Base-by-base conservation (phyloP, 2,113 vertebrate species). In the Meleagris gallopavo region DNA sequence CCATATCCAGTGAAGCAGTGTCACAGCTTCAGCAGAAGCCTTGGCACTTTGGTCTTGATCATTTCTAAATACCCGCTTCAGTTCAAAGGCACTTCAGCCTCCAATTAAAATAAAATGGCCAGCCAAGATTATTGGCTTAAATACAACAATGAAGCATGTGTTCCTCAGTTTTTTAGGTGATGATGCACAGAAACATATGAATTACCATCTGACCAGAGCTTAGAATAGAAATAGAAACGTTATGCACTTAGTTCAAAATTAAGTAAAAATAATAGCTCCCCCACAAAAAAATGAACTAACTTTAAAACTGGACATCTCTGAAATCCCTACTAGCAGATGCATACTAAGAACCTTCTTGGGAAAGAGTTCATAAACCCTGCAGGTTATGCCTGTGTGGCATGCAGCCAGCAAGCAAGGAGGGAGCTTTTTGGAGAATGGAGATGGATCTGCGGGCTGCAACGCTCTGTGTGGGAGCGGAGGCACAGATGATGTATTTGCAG, bases 401-500 rank as follows among this genome's bases (percentile, higher is more conserved):
- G 14, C 3, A 3, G 58, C 21, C 17, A 76, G 14, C 19, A 86
- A 95, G 86, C 15, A 58, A 77, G n/a, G 32, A 16, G 52, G 45
- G 30, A 86, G 34, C 1, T 52, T 91, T 90, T 52, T 2, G 0
- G 61, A 86, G 8, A 21, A 69, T 58, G 85, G 24, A 70, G 34
- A 40, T 91, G 43, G 4, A 2, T 78, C 46, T 40, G n/a, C 1
- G 0, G 76, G 30, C 55, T 46, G 77, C 5, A 29, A 61, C 13
- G 66, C 60, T 79, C 57, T 45, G 58, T 16, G 14, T 34, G 55
- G 30, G 92, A 60, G 66, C 2, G 5, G 61, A 8, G 6, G 27
- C 24, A 45, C 50, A 87, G 89, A 60, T 89, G 57, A 91, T 34
- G 50, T 94, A 94, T 93, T 78, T 87, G 48, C 48, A 92, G 76